Base-by-base conservation (phyloP, 2,888 invertebrate species). In the Lasioglossum oenotherae region DNA sequence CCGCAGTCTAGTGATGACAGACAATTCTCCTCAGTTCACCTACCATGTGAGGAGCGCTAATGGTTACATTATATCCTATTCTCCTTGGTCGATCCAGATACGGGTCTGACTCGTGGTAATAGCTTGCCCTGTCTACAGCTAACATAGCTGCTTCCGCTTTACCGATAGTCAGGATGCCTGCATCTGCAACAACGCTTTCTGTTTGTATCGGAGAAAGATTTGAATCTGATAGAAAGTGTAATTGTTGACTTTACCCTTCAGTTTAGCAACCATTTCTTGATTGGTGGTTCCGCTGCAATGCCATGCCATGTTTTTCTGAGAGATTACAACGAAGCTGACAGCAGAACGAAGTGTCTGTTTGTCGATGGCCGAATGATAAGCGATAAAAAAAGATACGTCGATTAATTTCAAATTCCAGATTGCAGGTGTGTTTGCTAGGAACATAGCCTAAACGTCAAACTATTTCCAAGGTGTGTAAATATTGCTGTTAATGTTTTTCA, bases 31-130 rank as follows among this genome's bases (percentile, higher is more conserved):
- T 23, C 1, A 1, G 12, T 23, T 69, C 46, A 78, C 75, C 90
- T 95, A 98, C 98, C 99, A 99, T 99, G 94, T 99, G 99, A 16
- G 99, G 99, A 46, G 99, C 99, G 95, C 98, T 98, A 84, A 99
- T 99, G 0, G 99, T 99, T 14, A 99, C 99, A 72, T 98, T 98
- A 95, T 97, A 99, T 67, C 99, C 99, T 94, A 99, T 99, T 80
- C 97, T 96, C 95, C 99, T 98, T 0, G 99, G 99, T 23, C 98
- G 97, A 96, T 99, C 99, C 95, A 97, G 97, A 92, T 99, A 99
- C 0, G 99, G 98, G 93, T 97, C 97, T 8, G 91, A 38, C 90
- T 96, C 96, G 31, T 97, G 96, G 72, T 97, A 97, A 95, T 98
- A 99, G 93, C 97, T 96, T 82, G 97, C 98, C 90, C 99, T 96